Evolutionary conservation across 1,140 invertebrate genomes (phyloP).

Genomic region (Pinna nobilis): DNA sequence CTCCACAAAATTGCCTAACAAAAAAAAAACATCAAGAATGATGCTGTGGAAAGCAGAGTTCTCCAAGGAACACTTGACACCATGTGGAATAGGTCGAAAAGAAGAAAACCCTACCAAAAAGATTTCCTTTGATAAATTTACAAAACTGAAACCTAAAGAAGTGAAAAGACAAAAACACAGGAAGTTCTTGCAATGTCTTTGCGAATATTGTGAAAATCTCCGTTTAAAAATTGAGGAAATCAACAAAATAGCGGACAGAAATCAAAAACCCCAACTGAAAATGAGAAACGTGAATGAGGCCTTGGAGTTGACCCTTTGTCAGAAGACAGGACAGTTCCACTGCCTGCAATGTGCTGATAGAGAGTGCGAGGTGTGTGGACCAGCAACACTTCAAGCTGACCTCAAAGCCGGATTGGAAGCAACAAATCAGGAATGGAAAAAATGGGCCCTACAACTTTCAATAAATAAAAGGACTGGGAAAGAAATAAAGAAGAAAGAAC

Average conservation of each 20-base stretch:
- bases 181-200: slow-evolving; percentile 24
- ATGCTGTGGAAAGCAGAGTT: not conserved
- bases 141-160: slow-evolving; percentile 16
- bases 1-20: slow-evolving; percentile 22
- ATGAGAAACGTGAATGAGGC: slow-evolving; percentile 7
- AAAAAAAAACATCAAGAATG: slow-evolving; percentile 14
- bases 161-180: slow-evolving; percentile 19
- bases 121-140: slow-evolving; percentile 7
- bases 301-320: not conserved
- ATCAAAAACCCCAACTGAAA: slow-evolving; percentile 11
- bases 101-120: slow-evolving; percentile 7
- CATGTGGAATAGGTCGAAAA: slow-evolving; percentile 10
- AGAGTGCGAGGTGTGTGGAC: not conserved
- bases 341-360: slow-evolving; percentile 19
- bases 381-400: not conserved
- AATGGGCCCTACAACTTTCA: slow-evolving; percentile 7
- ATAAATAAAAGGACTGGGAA: slow-evolving; percentile 18
- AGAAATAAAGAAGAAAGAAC: slow-evolving; percentile 9
- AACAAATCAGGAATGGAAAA: not conserved
- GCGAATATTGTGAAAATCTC: slow-evolving; percentile 36
- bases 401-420: not conserved
- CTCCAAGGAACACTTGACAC: not conserved
- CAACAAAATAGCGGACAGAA: slow-evolving; percentile 21
- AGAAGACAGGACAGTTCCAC: not conserved
- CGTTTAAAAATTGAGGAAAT: slow-evolving; percentile 14